Base-by-base conservation (phyloP, 2,113 vertebrate species). In the Callipepla californica region DNA sequence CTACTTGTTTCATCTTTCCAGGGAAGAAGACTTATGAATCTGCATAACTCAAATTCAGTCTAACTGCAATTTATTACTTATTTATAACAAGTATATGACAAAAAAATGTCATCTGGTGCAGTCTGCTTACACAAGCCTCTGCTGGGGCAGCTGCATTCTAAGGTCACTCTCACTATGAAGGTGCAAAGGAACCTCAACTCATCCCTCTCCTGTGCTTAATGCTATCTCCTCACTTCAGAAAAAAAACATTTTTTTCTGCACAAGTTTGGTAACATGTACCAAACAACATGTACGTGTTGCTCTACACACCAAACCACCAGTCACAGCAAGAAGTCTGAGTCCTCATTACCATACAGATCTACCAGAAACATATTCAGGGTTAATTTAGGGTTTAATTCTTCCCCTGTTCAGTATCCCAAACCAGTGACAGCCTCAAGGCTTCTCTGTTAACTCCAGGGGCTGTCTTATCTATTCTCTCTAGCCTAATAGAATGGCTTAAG, bases 1-100 rank as follows among this genome's bases (percentile, higher is more conserved):
- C 69, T 86, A 48, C 19, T 88, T 61, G 4, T 84, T 95, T 97
- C 80, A 51, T 61, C 51, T 94, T 94, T 78, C 28, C 19, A 80
- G 57, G 69, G 78, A 79, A 91, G 57, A 62, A 82, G 55, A 77
- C 82, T 89, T 94, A 73, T 5, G 28, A 58, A 73, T 87, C 45
- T 80, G 67, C 42, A 59, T 62, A 92, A 79, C 28, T 81, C 66
- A 36, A 80, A 85, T 47, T 47, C 25, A 91, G 80, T 81, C 38
- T 69, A 22, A 82, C 62, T 92, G 67, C 4, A 47, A 26, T 62
- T 73, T 87, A 58, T 92, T 89, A 76, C 72, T 93, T 95, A 84
- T 93, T 94, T 89, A 87, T 88, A 25, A 25, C 38, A 55, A 83
- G 45, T 5, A 89, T 6, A 26, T 50, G 36, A 48, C 50, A 13